Percentiles rank a stretch among this genome's conserved stretches.
These are phyloP conservation scores for Cyclargus thomasi DNA, from an alignment of 1,140 invertebrate species.

Conservation along the genomic window DNA sequence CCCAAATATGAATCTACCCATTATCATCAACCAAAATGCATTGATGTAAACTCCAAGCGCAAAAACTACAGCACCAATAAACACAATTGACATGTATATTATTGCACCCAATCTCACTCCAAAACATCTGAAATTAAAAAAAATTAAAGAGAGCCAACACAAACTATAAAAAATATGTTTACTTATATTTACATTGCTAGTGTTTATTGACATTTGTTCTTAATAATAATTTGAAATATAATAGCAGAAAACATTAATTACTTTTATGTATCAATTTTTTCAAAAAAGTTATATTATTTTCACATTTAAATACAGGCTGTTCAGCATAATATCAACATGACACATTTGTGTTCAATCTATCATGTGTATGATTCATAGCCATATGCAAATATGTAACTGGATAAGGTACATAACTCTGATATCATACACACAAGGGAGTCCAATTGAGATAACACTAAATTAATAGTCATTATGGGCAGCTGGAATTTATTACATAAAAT, in stretches of 20 bases:
- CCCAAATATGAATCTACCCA: constrained; percentile 98
- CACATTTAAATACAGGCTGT: neutral
- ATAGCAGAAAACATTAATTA: neutral
- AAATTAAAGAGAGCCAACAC: neutral
- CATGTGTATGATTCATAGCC: neutral
- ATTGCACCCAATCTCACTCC: constrained; percentile 94
- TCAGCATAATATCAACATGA: neutral
- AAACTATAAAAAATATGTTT: too few species aligned
- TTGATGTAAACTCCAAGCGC: constrained; percentile 89
- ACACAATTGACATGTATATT: constrained; percentile 88
- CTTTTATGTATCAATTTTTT: neutral
- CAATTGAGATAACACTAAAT: neutral
- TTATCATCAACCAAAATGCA: constrained; percentile 91
- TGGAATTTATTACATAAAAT: neutral
- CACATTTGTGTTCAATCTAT: neutral
- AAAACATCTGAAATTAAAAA: constrained; percentile 82
- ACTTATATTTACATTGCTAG: too few species aligned
- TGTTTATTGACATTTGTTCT: too few species aligned
- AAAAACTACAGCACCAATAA: constrained; percentile 92
- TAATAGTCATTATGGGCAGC: neutral
- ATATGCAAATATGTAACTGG: neutral
- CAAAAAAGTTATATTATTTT: neutral
- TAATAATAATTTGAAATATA: neutral
- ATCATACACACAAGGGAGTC: neutral
- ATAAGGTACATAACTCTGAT: neutral